These are phyloP conservation scores for Chaenogobius annularis DNA, from an alignment of 2,113 vertebrate species.

Conservation along the genomic window DNA sequence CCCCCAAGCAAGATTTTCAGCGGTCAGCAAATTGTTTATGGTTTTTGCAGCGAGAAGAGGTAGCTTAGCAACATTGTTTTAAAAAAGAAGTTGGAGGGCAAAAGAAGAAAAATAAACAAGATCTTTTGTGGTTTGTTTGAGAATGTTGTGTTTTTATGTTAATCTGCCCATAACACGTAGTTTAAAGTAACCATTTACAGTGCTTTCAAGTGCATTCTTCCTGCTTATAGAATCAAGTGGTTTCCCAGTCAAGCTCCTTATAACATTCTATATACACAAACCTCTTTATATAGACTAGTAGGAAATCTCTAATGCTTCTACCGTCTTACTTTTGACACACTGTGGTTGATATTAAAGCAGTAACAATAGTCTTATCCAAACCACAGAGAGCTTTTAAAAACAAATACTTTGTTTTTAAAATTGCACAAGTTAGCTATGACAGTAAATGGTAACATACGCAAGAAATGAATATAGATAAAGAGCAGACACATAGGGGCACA, in stretches of 20 bases:
- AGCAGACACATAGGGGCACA: neutral
- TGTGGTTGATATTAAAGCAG: conserved; percentile 43
- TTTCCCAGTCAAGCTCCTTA: neutral
- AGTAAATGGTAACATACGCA: neutral
- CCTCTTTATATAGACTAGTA: neutral
- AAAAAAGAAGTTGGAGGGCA: conserved; percentile 46
- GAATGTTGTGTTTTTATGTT: conserved; percentile 46
- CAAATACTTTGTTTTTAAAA: too few species aligned
- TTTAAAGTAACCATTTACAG: conserved; percentile 49
- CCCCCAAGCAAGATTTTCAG: conserved; percentile 28
- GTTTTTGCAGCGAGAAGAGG: conserved; percentile 40
- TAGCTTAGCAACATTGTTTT: conserved; percentile 60
- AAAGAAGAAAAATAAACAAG: conserved; percentile 57
- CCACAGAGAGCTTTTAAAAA: conserved; percentile 43
- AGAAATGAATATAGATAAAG: neutral
- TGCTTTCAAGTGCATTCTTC: conserved; percentile 25
- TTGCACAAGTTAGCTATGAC: neutral
- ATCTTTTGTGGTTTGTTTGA: conserved; percentile 39
- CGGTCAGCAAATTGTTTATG: conserved; percentile 56
- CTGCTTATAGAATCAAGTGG: conserved; percentile 5
- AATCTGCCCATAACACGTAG: conserved; percentile 57
- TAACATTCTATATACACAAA: neutral
- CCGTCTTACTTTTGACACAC: conserved; percentile 25
- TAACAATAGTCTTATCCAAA: conserved; percentile 40
- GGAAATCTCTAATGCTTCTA: conserved; percentile 11